Conservation (phyloP, 2,888 invertebrate species). For the Drosophila picticornis region DNA sequence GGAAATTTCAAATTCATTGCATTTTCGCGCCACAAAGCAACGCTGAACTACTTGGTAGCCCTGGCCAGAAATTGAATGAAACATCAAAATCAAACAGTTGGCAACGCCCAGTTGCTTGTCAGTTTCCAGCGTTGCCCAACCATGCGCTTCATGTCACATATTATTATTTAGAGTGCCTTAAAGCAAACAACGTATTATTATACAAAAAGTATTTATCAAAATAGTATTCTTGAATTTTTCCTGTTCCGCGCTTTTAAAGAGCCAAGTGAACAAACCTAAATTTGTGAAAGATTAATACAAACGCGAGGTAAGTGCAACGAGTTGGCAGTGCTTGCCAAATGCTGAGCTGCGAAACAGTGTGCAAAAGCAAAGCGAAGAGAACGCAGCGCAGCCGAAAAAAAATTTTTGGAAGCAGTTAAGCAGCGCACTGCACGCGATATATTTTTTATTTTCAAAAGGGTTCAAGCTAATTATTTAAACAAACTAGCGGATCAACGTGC, state of each 20-base stretch:
- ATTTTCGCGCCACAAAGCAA: conserved; percentile 20
- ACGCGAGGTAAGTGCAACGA: conserved; percentile 32
- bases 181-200: conserved; percentile 32
- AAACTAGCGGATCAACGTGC: conserved; percentile 54
- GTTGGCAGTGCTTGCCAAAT: conserved; percentile 57
- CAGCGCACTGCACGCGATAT: conserved; percentile 78
- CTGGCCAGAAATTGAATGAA: conserved; percentile 19
- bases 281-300: conserved; percentile 25
- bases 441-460: conserved; percentile 75
- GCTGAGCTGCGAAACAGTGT: conserved; percentile 58
- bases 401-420: conserved; percentile 75
- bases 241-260: conserved; percentile 4
- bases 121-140: conserved; percentile 55
- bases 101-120: conserved; percentile 52
- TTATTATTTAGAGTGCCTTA: conserved; percentile 38
- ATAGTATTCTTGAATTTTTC: conserved; percentile 35
- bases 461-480: conserved; percentile 55
- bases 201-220: conserved; percentile 48
- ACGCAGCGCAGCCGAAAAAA: conserved; percentile 80
- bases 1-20: conserved; percentile 17
- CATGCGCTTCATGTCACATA: conserved; percentile 49
- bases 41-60: conserved; percentile 20
- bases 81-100: conserved; percentile 50
- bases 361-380: conserved; percentile 75
- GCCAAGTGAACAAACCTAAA: conserved; percentile 8